Conservation (phyloP, 2,888 invertebrate species). For the Doris montereyensis region DNA sequence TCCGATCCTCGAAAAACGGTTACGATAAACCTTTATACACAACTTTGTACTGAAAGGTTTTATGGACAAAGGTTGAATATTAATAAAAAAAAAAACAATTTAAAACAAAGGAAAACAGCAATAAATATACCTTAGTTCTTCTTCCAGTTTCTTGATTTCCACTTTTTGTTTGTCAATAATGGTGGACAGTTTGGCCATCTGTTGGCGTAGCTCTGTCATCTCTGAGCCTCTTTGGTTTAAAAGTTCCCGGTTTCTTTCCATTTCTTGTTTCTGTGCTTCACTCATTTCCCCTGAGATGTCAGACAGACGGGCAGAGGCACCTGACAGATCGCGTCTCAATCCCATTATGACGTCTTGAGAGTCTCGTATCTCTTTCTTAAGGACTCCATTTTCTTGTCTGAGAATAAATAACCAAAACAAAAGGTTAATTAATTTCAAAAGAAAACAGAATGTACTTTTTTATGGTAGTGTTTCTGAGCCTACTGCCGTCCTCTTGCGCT, state of each 20-base stretch:
- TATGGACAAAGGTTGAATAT: too few species aligned
- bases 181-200: conserved; percentile 70
- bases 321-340: conserved; percentile 69
- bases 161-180: conserved; percentile 70
- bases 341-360: conserved; percentile 69
- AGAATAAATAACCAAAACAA: conserved; percentile 20
- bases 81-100: too few species aligned
- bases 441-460: too few species aligned
- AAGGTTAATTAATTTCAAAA: too few species aligned
- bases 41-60: too few species aligned
- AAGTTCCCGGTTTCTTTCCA: conserved; percentile 65
- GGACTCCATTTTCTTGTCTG: conserved; percentile 68
- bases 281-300: conserved; percentile 72
- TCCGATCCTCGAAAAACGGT: too few species aligned
- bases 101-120: too few species aligned
- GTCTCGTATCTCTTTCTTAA: conserved; percentile 66
- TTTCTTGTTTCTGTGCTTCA: conserved; percentile 71
- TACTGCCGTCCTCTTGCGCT: too few species aligned
- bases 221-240: conserved; percentile 64
- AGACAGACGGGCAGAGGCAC: conserved; percentile 69
- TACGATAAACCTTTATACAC: too few species aligned
- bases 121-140: conserved; percentile 59
- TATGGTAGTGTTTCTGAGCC: too few species aligned
- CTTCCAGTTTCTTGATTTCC: conserved; percentile 60
- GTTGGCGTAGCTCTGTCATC: conserved; percentile 65